Evolutionary conservation across 1,140 invertebrate genomes (phyloP), one percentile per base, ranked within the genome.

Genomic region (Pteromalus puparum): DNA sequence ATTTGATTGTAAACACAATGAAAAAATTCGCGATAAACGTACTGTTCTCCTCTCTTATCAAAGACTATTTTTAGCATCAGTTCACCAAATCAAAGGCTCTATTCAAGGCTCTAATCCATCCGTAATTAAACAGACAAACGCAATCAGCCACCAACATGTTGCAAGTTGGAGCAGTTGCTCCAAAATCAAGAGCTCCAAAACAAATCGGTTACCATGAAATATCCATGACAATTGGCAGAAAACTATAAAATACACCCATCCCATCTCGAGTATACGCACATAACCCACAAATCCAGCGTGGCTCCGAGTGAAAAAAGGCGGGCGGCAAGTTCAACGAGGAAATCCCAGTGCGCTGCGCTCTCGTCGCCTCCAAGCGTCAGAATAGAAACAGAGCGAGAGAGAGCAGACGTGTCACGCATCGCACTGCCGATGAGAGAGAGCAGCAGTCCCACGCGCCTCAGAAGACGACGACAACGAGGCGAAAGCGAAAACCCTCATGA

Each of bases 331-430:
- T 61, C 53, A 61, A 61, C 53, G 53, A 3, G 53, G 1, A n/a
- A 61, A 61, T 61, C 53, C 53, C 21, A n/a, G 53, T 42, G 38
- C 38, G 10, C 21, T 21, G 53, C 53, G 53, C 53, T 61, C 53
- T 21, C 53, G 21, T 21, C 53, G 21, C n/a, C 10, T n/a, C 34
- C 9, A n/a, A 34, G 6, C 75, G 24, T 30, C 53, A 81, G 67
- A 70, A n/a, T 21, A 81, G 42, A 24, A 70, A n/a, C 34, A 75
- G 38, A n/a, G 26, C 34, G 15, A 72, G 73, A 24, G 42, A 24
- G 42, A 24, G 79, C 81, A 82, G 81, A 82, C 72, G 48, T 75
- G 81, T 82, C 72, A 74, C 72, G 46, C 67, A 61, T 73, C 30
- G 53, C 70, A 81, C 81, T 26, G 68, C 68, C 13, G 24, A 21